Conservation (phyloP, 2,113 vertebrate genomes). For the Calyptommatus sinebrachiatus region DNA sequence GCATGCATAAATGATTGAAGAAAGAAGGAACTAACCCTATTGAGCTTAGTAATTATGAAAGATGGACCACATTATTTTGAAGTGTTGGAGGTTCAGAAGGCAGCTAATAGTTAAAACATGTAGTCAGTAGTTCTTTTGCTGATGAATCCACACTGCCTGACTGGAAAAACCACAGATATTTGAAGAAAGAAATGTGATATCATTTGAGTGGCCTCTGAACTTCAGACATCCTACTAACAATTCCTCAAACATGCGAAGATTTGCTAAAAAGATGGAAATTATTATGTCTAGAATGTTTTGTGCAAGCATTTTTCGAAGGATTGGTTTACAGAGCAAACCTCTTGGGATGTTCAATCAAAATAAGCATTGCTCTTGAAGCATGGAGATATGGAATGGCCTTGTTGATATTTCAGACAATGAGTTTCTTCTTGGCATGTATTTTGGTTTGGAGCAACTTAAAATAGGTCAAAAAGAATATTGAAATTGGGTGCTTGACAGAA, state of each 20-base stretch:
- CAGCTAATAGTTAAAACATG: neutral
- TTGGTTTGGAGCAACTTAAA: neutral
- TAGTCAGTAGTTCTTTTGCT: neutral
- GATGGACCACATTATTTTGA: neutral
- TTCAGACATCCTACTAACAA: slow-evolving; percentile 19
- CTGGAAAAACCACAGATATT: slow-evolving; percentile 27
- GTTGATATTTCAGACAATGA: neutral
- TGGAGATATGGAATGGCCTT: neutral
- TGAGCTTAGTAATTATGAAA: too few relatives aligned
- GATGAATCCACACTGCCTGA: slow-evolving; percentile 1
- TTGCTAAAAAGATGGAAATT: slow-evolving; percentile 27
- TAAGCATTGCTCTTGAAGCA: neutral
- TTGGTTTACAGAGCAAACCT: slow-evolving; percentile 4
- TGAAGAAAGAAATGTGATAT: slow-evolving; percentile 17
- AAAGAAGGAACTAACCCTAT: neutral
- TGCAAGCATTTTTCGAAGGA: slow-evolving; percentile 12
- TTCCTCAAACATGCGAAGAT: slow-evolving; percentile 10
- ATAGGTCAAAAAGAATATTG: neutral
- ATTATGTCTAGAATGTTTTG: slow-evolving; percentile 30
- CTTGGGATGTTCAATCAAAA: slow-evolving; percentile 5
- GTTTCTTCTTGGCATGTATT: too few relatives aligned
- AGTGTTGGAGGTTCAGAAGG: neutral
- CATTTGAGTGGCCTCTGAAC: slow-evolving; percentile 21
- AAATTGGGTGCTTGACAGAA: too few relatives aligned
- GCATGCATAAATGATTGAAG: neutral